Evolutionary conservation across 2,888 invertebrate genomes (phyloP), one percentile per base, ranked within the genome.

Genomic region (Formica aserva): DNA sequence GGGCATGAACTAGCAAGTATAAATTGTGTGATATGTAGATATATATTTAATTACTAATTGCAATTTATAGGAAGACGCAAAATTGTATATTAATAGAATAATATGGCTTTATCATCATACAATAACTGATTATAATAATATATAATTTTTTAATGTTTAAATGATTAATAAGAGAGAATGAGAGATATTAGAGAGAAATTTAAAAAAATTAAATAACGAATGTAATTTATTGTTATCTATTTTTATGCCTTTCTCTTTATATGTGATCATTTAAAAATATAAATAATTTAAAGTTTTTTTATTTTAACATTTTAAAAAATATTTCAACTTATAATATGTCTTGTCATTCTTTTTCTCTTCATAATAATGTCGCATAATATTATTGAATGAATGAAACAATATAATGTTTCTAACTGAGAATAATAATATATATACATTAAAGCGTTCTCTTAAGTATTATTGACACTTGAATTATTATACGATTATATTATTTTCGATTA

Each of bases 1-100:
- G 41, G 45, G 22, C 32, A 45, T 71, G 71, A 78, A 78, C 62
- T 72, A 62, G 60, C 72, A 72, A 72, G 72, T 72, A 72, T 80
- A 80, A 80, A 62, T 72, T 78, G n/a, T 52, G 60, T 60, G 71
- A 71, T 71, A 57, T 60, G 13, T 69, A 60, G 71, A 69, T 69
- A 60, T 62, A 71, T 45, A 32, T 78, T 78, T 78, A 78, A 78
- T 78, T 78, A 71, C 60, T 78, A 29, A 60, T 60, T 71, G 45
- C 32, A 57, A 78, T 78, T 57, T 78, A 71, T 71, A 69, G 78
- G 41, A 78, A 78, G 38, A 71, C 29, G 71, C 4, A 22, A 41
- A 71, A 78, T 78, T 71, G 60, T 71, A 45, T 60, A 78, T 78
- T 71, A 78, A 78, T 71, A 60, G 41, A 69, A 8, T 60, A 57